These are phyloP conservation scores for Hapalemur alaotrensis DNA, from an alignment of 2,797 vertebrate genomes.

Conservation along the genomic window DNA sequence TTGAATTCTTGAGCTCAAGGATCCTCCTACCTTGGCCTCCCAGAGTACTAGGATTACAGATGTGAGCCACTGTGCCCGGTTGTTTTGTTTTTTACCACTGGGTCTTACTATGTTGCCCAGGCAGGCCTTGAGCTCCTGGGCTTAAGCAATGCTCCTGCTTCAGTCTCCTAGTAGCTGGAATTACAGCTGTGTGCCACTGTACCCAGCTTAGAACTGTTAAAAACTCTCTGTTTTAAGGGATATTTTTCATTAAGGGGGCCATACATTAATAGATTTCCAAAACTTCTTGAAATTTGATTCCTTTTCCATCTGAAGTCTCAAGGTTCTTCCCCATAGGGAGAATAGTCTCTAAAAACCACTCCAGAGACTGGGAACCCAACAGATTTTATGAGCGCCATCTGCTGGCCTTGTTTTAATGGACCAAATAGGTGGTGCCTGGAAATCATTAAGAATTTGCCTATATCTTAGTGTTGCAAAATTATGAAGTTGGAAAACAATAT, in stretches of 20 bases:
- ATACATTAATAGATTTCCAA: background rate
- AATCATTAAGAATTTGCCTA: background rate
- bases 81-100: background rate
- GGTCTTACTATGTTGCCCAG: background rate
- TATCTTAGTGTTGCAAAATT: background rate
- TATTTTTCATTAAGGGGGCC: background rate
- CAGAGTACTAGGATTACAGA: too few species aligned
- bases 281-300: constrained; percentile 31
- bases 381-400: constrained; percentile 58
- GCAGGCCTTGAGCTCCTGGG: background rate
- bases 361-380: background rate
- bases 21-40: too few species aligned
- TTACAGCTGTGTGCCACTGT: background rate
- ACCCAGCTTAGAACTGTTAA: background rate
- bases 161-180: background rate
- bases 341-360: background rate
- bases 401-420: constrained; percentile 23
- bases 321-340: background rate
- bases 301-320: constrained; percentile 19
- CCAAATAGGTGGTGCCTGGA: background rate
- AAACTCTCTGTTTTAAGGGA: background rate
- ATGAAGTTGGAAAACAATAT: background rate
- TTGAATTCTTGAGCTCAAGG: too few species aligned
- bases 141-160: background rate
- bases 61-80: too few species aligned